phyloP scores from a whole-genome alignment of 2,113 vertebrate species.

The Cynopterus brachyotis region DNA sequence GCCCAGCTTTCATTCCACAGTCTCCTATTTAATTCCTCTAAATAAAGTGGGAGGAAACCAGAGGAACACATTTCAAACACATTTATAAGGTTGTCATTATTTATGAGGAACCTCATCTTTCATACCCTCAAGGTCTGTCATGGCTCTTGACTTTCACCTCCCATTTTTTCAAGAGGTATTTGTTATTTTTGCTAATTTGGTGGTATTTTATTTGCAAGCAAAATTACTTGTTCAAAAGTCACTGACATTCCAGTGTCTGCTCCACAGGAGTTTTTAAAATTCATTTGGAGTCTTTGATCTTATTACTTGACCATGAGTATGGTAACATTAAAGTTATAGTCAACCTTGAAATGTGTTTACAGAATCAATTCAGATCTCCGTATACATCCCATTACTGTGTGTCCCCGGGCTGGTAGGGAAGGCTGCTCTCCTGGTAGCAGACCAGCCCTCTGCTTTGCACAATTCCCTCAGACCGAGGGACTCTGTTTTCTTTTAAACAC shows the following conservation, averaged over 20 bases:
- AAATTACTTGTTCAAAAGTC: constrained; percentile 1
- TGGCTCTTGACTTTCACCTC: constrained; percentile 31
- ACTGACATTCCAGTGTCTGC: neutral
- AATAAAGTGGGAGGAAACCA: constrained; percentile 9
- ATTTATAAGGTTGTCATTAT: neutral
- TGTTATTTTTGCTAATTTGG: constrained; percentile 30
- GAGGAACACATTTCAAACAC: neutral
- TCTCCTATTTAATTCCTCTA: neutral
- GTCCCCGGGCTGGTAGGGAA: neutral
- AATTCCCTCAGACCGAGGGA: neutral
- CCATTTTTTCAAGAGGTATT: neutral
- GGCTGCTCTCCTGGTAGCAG: neutral
- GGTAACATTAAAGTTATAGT: neutral
- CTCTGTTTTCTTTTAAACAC: neutral
- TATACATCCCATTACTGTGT: neutral
- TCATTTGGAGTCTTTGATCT: constrained; percentile 21
- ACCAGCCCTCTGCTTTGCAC: neutral
- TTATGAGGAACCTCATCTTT: neutral
- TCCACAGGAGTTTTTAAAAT: constrained; percentile 2
- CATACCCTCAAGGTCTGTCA: neutral
- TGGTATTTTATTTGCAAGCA: constrained; percentile 8
- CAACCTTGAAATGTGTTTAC: neutral
- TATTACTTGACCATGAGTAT: neutral
- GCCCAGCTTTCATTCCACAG: neutral
- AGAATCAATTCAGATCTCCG: neutral